Conservation (phyloP, 2,888 invertebrate genomes). For the Drosophila melanocephala region DNA sequence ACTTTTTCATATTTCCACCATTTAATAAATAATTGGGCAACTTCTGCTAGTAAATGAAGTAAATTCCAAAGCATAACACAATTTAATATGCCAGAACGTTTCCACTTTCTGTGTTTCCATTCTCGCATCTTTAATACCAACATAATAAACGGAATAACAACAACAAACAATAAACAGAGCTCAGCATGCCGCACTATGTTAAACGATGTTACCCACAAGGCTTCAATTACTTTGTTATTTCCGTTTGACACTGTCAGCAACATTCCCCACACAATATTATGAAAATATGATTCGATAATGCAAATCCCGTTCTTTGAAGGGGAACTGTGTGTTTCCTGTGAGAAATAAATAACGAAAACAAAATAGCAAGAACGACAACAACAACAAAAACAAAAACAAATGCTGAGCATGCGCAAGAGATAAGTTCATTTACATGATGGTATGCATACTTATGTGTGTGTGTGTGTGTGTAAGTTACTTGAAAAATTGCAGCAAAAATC, state of each 20-base stretch:
- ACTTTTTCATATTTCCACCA: background rate
- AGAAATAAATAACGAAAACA: constrained; percentile 11
- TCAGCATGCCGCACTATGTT: constrained; percentile 11
- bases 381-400: constrained; percentile 16
- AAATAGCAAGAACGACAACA: background rate
- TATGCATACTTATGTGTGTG: background rate
- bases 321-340: constrained; percentile 30
- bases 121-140: background rate
- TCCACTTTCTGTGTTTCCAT: background rate
- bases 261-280: constrained; percentile 18
- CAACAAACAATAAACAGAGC: background rate
- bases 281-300: constrained; percentile 33
- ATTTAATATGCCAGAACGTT: background rate
- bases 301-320: constrained; percentile 17
- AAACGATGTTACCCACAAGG: constrained; percentile 64
- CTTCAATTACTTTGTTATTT: constrained; percentile 59
- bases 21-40: background rate
- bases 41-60: background rate
- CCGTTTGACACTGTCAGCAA: constrained; percentile 55
- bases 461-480: background rate
- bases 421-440: constrained; percentile 1
- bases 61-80: background rate
- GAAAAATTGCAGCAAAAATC: constrained; percentile 30
- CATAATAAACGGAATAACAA: background rate
- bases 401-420: constrained; percentile 54